A percentile compares a stretch with the other conserved stretches of the same genome.
These are phyloP conservation scores for Popillia japonica DNA, from an alignment of 1,140 invertebrate species.

Conservation along the genomic window DNA sequence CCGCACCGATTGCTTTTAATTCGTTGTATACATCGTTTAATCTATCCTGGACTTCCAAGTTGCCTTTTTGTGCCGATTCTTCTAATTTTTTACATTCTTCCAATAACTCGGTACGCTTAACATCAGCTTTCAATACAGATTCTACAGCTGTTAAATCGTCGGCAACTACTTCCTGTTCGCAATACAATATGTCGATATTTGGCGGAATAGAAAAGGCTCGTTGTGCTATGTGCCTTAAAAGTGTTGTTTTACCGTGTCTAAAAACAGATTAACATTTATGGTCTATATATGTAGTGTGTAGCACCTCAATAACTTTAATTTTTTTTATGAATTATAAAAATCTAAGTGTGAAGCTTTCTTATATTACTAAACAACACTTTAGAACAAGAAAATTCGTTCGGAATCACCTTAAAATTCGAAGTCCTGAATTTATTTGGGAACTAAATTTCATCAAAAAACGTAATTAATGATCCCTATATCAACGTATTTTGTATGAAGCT, in stretches of 20 bases:
- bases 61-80: slow-evolving; percentile 75
- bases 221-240: slow-evolving; percentile 91
- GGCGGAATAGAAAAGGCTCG: slow-evolving; percentile 92
- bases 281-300: too few relatives aligned
- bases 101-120: slow-evolving; percentile 83
- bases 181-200: slow-evolving; percentile 96
- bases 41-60: slow-evolving; percentile 76
- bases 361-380: too few relatives aligned
- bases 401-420: too few relatives aligned
- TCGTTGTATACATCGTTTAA: slow-evolving; percentile 96
- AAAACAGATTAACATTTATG: slow-evolving; percentile 46
- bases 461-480: too few relatives aligned
- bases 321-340: too few relatives aligned
- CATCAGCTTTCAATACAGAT: slow-evolving; percentile 91
- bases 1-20: slow-evolving; percentile 93
- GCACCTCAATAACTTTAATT: too few relatives aligned
- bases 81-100: slow-evolving; percentile 87
- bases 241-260: slow-evolving; percentile 96
- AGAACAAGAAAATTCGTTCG: too few relatives aligned
- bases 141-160: slow-evolving; percentile 92
- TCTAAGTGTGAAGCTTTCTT: too few relatives aligned
- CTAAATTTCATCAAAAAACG: too few relatives aligned
- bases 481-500: too few relatives aligned
- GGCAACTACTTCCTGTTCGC: slow-evolving; percentile 98
- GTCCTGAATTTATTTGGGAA: too few relatives aligned